These are phyloP conservation scores for Bombus balteatus DNA, from an alignment of 1,140 invertebrate genomes.

Conservation along the genomic window DNA sequence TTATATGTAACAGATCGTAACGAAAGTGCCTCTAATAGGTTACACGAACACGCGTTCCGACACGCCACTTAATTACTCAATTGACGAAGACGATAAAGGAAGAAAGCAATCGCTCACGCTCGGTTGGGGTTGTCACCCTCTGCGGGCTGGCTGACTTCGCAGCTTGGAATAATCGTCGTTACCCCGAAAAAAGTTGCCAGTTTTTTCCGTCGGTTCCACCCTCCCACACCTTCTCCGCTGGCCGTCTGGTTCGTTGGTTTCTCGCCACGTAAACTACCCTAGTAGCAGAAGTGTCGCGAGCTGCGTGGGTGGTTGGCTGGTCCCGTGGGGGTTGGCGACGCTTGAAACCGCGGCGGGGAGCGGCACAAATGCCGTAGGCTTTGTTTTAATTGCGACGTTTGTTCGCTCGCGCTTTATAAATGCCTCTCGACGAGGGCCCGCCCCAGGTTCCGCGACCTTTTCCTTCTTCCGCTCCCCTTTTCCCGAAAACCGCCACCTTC, in stretches of 20 bases:
- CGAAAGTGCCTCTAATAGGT: background rate
- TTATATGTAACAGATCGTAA: background rate
- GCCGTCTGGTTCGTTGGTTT: background rate
- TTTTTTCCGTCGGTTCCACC: background rate
- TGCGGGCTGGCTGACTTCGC: background rate
- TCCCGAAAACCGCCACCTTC: constrained; percentile 27
- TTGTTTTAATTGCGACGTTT: constrained; percentile 72
- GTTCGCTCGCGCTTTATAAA: constrained; percentile 62
- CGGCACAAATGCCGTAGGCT: constrained; percentile 66
- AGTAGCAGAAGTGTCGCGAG: constrained; percentile 5
- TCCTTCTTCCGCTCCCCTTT: background rate
- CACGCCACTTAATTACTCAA: constrained; percentile 40
- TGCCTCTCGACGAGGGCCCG: constrained; percentile 30
- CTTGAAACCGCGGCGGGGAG: constrained; percentile 42
- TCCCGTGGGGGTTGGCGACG: constrained; percentile 38
- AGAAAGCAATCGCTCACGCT: constrained; percentile 40
- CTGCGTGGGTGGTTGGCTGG: constrained; percentile 19
- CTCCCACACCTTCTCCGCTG: background rate
- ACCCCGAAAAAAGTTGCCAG: constrained; percentile 48
- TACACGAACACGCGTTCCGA: background rate
- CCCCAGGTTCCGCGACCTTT: constrained; percentile 30
- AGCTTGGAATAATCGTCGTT: constrained; percentile 44
- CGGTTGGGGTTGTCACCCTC: constrained; percentile 48
- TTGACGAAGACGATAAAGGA: constrained; percentile 31
- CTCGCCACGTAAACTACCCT: constrained; percentile 35